These are phyloP conservation scores for Chionoecetes opilio DNA, from an alignment of 1,140 invertebrate species.

Conservation along the genomic window DNA sequence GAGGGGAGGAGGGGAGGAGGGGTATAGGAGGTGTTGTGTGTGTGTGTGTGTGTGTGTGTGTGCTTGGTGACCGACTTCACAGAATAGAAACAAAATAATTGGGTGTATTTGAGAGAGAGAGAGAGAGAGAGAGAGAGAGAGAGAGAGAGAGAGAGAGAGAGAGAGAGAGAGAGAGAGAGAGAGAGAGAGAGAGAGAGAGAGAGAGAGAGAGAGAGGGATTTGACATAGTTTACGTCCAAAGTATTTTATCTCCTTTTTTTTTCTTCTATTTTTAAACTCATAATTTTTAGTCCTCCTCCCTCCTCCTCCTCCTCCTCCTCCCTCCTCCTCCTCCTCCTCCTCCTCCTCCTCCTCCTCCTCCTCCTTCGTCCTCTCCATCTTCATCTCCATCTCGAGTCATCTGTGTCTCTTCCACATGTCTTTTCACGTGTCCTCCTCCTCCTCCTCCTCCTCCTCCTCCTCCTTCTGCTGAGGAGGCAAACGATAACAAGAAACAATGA, in stretches of 20 bases:
- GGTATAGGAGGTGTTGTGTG: not conserved
- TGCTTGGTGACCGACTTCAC: not conserved
- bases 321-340: too few species aligned
- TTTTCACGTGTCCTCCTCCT: too few species aligned
- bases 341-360: too few species aligned
- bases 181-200: slow-evolving; percentile 39
- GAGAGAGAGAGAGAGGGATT: not conserved
- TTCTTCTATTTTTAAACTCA: not conserved
- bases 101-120: not conserved
- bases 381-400: too few species aligned
- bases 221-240: not conserved
- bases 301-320: too few species aligned
- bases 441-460: too few species aligned
- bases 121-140: slow-evolving; percentile 48
- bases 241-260: not conserved
- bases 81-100: not conserved
- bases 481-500: too few species aligned
- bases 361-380: too few species aligned
- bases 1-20: not conserved
- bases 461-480: too few species aligned
- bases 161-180: slow-evolving; percentile 53
- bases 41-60: too few species aligned
- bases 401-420: too few species aligned
- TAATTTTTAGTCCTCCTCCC: not conserved
- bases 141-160: slow-evolving; percentile 42